These are phyloP conservation scores for Neosilurus mollespiculum DNA, from an alignment of 2,797 vertebrate genomes.

Conservation along the genomic window DNA sequence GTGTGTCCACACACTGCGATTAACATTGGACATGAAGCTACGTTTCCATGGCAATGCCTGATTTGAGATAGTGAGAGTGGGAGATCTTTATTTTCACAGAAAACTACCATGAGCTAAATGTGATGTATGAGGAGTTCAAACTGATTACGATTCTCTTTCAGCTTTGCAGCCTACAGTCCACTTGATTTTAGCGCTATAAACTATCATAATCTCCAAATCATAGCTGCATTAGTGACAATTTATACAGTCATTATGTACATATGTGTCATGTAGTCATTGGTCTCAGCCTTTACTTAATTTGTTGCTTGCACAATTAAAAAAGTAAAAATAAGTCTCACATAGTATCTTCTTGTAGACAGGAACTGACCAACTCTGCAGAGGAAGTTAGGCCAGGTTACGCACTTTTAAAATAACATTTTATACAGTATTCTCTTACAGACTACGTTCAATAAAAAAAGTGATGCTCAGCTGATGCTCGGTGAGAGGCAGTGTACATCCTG, in stretches of 20 bases:
- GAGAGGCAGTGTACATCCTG: no score
- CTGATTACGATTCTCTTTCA: background rate
- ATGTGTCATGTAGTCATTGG: background rate
- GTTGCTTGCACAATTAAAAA: background rate
- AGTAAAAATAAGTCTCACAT: no score
- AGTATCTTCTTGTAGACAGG: background rate
- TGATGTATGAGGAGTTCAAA: constrained; percentile 16
- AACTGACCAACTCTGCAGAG: background rate
- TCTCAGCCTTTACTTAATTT: background rate
- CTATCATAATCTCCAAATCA: background rate
- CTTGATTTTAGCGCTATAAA: background rate
- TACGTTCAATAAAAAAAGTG: background rate
- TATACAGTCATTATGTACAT: background rate
- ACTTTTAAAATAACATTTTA: background rate
- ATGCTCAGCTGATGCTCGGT: no score
- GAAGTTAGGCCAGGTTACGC: background rate
- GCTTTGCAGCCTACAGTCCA: background rate
- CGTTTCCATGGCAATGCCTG: constrained; percentile 55
- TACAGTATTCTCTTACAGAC: background rate
- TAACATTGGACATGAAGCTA: constrained; percentile 41
- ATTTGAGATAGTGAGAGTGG: constrained; percentile 11
- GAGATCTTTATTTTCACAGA: constrained; percentile 26
- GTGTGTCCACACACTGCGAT: constrained; percentile 20
- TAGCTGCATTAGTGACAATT: background rate
- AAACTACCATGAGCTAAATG: constrained; percentile 35